Percentiles rank a stretch among this genome's conserved stretches.
Evolutionary conservation across 2,888 invertebrate species (phyloP).

Genomic region (Synergus laeviventris): DNA sequence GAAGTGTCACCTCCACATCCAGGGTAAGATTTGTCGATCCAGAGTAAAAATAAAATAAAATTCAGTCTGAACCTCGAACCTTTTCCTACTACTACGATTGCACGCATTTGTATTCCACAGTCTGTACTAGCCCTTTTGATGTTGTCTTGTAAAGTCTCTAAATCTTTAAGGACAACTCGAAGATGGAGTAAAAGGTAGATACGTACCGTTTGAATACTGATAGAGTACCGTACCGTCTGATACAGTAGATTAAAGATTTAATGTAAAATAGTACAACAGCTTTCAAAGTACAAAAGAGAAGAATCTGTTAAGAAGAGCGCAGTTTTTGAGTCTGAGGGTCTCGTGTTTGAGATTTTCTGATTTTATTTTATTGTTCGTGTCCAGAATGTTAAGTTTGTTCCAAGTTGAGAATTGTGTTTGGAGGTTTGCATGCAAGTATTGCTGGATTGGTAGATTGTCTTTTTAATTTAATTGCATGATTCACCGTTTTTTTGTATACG

Average conservation of each 20-base stretch:
- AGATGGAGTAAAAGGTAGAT: neutral
- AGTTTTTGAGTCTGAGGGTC: neutral
- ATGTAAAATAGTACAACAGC: neutral
- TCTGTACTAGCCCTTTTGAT: neutral
- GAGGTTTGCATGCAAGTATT: constrained; percentile 21
- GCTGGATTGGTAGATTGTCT: constrained; percentile 2
- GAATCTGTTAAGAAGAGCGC: neutral
- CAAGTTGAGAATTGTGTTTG: neutral
- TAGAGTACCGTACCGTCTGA: no score
- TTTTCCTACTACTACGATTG: neutral
- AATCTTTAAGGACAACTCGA: neutral
- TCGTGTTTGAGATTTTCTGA: neutral
- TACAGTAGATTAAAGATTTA: no score
- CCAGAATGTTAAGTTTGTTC: neutral
- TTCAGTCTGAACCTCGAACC: constrained; percentile 12
- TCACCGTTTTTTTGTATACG: constrained; percentile 62
- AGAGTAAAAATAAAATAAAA: constrained; percentile 59
- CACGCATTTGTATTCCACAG: neutral
- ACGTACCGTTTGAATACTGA: neutral
- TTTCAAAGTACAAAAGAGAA: neutral
- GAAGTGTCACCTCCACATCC: constrained; percentile 78
- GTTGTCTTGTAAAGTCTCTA: neutral
- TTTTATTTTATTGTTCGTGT: neutral
- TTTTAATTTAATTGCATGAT: constrained; percentile 56
- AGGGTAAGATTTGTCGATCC: constrained; percentile 84